phyloP scores from a whole-genome alignment of 2,888 invertebrate species.

The Drosophila eohydei region DNA sequence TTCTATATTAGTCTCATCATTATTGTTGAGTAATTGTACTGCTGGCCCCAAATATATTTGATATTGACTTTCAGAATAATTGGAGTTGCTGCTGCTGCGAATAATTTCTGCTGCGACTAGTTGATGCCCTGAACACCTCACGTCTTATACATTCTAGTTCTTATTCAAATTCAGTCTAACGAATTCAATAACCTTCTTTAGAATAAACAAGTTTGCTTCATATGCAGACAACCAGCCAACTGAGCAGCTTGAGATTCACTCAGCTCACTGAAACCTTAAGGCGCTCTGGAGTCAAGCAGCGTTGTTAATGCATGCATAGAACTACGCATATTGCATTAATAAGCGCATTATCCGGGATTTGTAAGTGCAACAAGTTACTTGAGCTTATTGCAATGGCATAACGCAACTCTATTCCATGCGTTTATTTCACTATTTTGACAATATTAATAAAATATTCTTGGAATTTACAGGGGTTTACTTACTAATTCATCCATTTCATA shows the following conservation, averaged over 20 bases:
- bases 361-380: not conserved
- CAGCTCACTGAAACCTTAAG: not conserved
- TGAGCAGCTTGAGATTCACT: not conserved
- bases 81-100: not conserved
- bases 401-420: not conserved
- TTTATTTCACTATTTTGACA: not conserved
- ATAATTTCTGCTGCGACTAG: not conserved
- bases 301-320: not conserved
- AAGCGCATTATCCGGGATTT: slow-evolving; percentile 11
- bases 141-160: not conserved
- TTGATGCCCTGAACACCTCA: not conserved
- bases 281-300: not conserved
- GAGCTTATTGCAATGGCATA: not conserved
- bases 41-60: not conserved
- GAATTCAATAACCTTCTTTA: not conserved
- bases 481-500: slow-evolving; percentile 56
- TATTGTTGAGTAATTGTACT: not conserved
- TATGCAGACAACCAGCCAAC: not conserved
- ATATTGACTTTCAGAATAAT: slow-evolving; percentile 1
- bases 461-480: slow-evolving; percentile 36
- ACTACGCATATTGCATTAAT: slow-evolving; percentile 1
- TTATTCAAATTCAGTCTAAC: not conserved
- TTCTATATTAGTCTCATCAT: not conserved
- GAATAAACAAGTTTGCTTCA: not conserved
- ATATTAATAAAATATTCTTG: not conserved